Percentiles rank a stretch among this genome's conserved stretches.
Evolutionary conservation across 2,888 invertebrate genomes (phyloP).

Genomic region (Lasiommata megera): DNA sequence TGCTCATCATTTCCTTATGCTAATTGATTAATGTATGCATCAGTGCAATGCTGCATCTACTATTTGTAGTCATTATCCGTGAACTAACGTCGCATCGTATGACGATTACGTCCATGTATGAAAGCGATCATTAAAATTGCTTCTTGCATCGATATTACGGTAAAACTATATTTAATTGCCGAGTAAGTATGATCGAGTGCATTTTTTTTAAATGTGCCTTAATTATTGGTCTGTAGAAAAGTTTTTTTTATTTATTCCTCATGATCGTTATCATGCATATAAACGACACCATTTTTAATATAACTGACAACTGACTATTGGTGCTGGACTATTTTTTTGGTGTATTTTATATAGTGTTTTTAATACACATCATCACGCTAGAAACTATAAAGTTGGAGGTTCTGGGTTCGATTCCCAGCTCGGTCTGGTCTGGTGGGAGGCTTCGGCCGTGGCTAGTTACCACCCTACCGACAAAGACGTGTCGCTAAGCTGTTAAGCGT

Average conservation of each 20-base stretch:
- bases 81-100: conserved; percentile 23
- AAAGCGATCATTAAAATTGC: conserved; percentile 30
- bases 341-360: too few relatives aligned
- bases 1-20: conserved; percentile 24
- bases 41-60: conserved; percentile 28
- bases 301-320: too few relatives aligned
- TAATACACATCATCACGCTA: too few relatives aligned
- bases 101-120: conserved; percentile 30
- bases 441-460: too few relatives aligned
- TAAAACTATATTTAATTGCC: conserved; percentile 11
- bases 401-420: too few relatives aligned
- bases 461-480: too few relatives aligned
- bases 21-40: conserved; percentile 24
- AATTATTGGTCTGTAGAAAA: not conserved
- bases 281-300: too few relatives aligned
- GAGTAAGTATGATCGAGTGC: not conserved
- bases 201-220: not conserved
- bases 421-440: too few relatives aligned
- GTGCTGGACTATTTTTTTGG: too few relatives aligned
- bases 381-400: too few relatives aligned
- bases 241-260: not conserved
- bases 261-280: too few relatives aligned
- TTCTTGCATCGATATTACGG: conserved; percentile 18
- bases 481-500: too few relatives aligned
- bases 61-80: conserved; percentile 29